Conservation (phyloP, 2,113 vertebrate species). For the Cairina moschata region DNA sequence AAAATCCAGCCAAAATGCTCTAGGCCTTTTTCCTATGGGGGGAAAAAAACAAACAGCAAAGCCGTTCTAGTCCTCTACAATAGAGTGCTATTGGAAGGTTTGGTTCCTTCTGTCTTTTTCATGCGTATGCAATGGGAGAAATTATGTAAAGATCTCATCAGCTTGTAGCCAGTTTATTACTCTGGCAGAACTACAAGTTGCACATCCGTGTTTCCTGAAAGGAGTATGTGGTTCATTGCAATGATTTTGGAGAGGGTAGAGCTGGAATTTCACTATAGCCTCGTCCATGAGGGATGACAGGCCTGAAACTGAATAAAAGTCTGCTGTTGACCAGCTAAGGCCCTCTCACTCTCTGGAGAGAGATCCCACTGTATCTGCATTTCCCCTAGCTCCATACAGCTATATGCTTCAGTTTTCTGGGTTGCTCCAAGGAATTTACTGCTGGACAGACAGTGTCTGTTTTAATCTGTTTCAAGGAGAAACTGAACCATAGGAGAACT, state of each 20-base stretch:
- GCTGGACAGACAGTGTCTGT: neutral
- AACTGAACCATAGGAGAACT: neutral
- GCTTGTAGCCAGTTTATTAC: neutral
- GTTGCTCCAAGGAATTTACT: neutral
- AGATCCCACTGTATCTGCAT: neutral
- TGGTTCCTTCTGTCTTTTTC: neutral
- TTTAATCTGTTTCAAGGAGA: neutral
- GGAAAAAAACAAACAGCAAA: neutral
- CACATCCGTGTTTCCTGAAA: neutral
- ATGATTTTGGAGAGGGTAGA: neutral
- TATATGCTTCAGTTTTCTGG: neutral
- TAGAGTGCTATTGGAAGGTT: neutral
- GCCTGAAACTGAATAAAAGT: fast-evolving
- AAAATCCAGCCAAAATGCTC: neutral
- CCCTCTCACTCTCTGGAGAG: neutral
- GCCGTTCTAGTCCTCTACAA: neutral
- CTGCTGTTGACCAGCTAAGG: neutral
- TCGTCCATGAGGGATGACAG: neutral
- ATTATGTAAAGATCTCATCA: fast-evolving
- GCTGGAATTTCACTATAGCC: neutral
- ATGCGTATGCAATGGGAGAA: neutral
- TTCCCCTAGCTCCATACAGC: neutral
- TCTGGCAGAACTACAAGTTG: neutral
- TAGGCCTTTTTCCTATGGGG: neutral
- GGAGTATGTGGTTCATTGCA: neutral